These are phyloP conservation scores for Morus bassanus DNA, from an alignment of 2,797 vertebrate species.

Conservation along the genomic window DNA sequence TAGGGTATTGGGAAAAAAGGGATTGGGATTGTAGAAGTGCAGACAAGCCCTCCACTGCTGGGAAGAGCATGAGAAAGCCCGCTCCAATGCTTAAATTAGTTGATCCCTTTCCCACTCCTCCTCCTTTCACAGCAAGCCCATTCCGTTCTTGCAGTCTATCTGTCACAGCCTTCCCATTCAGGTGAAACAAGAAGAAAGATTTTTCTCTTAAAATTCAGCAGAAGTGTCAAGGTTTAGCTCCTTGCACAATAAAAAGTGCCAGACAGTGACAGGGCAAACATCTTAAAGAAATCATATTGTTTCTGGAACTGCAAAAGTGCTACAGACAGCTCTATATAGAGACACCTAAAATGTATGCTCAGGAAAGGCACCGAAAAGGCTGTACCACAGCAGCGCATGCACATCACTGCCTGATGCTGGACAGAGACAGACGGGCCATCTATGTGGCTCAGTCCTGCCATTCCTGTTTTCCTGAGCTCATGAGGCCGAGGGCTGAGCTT, in stretches of 20 bases:
- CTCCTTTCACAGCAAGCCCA: not conserved
- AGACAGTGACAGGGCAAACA: conserved; percentile 33
- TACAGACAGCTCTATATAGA: not conserved
- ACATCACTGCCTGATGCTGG: not conserved
- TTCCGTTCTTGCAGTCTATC: not conserved
- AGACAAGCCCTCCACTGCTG: not conserved
- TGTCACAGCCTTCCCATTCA: conserved; percentile 1
- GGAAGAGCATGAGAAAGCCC: not conserved
- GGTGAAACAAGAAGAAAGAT: conserved; percentile 25
- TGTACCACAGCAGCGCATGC: not conserved
- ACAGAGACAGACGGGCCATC: not conserved
- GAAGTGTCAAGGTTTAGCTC: conserved; percentile 24
- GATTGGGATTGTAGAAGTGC: not conserved
- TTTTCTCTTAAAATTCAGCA: conserved; percentile 42
- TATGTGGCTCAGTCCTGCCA: not conserved
- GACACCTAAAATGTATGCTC: not conserved
- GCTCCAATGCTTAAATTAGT: not conserved
- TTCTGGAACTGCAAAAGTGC: conserved; percentile 18
- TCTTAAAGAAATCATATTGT: conserved; percentile 27
- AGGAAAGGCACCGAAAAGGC: not conserved
- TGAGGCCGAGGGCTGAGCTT: not conserved
- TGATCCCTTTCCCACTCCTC: not conserved
- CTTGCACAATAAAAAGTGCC: conserved; percentile 41
- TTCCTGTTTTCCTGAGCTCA: not conserved
- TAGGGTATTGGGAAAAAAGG: not conserved